Evolutionary conservation across 2,888 invertebrate species (phyloP), one percentile per base, ranked within the genome.

Genomic region (Argyresthia albistria): DNA sequence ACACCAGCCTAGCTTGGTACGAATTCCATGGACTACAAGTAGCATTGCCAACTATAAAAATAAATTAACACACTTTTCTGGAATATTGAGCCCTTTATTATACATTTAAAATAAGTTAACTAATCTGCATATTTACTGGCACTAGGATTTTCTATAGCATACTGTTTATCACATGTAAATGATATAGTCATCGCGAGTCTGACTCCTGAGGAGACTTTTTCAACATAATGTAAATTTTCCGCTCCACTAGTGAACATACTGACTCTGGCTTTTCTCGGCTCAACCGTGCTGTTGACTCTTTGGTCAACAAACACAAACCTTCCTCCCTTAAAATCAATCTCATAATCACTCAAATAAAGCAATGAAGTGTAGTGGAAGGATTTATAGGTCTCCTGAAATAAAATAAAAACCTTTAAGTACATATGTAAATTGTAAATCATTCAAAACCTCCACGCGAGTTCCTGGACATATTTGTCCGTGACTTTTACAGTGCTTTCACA

Each of bases 331-430:
- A 96, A 97, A 70, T 97, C 95, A 54, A 88, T 80, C 12, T 88
- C 90, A 66, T 91, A 95, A 71, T 95, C 93, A 54, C 89, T 91
- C 52, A 97, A 82, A 74, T 96, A 97, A 0, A 97, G 76, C 12
- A 97, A 76, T 7, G 95, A 92, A 15, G 97, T 96, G 67, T 94
- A 97, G 73, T 96, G 95, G 70, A 96, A 96, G 54, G 95, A 92
- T 68, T 93, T 91, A 66, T 96, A 96, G 0, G 95, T 94, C 70
- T 93, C 93, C 95, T 96, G 73, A 55, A 88, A 88, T 55, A n/a
- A n/a, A n/a, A n/a, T n/a, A n/a, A n/a, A 25, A 25, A 25, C 6
- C 25, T 25, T 25, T 25, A n/a, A n/a, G n/a, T n/a, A n/a, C n/a
- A n/a, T n/a, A n/a, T n/a, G n/a, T n/a, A n/a, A n/a, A n/a, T n/a